Evolutionary conservation across 1,140 invertebrate genomes (phyloP), one percentile per base, ranked within the genome.

Genomic region (Antheraea pernyi): DNA sequence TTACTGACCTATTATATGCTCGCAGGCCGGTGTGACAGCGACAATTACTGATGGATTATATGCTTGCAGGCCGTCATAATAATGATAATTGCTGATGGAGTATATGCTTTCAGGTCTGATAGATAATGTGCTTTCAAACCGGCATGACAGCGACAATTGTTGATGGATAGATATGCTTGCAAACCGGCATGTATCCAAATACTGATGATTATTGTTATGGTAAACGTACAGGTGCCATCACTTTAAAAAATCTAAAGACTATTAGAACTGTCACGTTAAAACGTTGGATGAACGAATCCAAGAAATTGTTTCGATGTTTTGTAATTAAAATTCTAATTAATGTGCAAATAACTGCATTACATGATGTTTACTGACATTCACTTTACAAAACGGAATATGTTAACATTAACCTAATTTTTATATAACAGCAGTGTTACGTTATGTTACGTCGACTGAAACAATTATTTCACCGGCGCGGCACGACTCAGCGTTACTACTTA

Each of bases 371-470:
- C 46, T 53, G 46, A n/a, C 46, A 53, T 53, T 53, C 46, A 53
- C 46, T 16, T 53, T 53, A 71, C 18, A 46, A 48, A 19, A 48
- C 39, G 10, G 37, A 65, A 46, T 65, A 19, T 48, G 39, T 65
- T 48, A 65, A 65, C 64, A 65, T 65, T 65, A 65, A 65, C 64
- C 64, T 42, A 65, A 46, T 48, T 65, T 65, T 65, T 65, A 65
- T 19, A 42, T 65, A 65, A 65, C 39, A n/a, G 0, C 13, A 60
- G 22, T 64, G 18, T 64, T 64, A 64, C 62, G 62, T 64, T 19
- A 46, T 22, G 18, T 65, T 63, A 63, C 46, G 46, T 36, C 13
- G 22, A 36, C 16, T 36, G 61, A 37, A 63, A 16, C 11, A 63
- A 63, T 63, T 37, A 63, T 16, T 37, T 13, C 30, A 13, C 11